A percentile compares a stretch with the other conserved stretches of the same genome.
These are phyloP conservation scores for Ceratoteleas bidentatus DNA, from an alignment of 1,140 invertebrate genomes.

Conservation along the genomic window DNA sequence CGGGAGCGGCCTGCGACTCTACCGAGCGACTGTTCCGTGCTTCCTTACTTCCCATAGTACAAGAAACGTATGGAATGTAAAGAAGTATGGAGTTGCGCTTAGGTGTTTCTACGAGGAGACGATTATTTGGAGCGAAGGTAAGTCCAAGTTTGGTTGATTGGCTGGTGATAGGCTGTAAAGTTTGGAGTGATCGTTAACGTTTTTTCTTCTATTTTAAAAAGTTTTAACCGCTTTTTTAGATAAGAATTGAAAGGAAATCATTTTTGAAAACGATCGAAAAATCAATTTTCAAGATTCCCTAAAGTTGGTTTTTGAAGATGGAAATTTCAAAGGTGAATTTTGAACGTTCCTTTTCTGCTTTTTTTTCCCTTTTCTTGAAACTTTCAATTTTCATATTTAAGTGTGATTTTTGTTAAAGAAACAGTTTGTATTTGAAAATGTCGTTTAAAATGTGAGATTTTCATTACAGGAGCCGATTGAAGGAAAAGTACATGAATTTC, in stretches of 20 bases:
- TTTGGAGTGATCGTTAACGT: background rate
- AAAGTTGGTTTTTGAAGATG: too few relatives aligned
- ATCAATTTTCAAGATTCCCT: too few relatives aligned
- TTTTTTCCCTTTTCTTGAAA: too few relatives aligned
- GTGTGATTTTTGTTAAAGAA: too few relatives aligned
- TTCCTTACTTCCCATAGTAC: conserved; percentile 97
- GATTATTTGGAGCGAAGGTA: background rate
- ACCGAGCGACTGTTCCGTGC: conserved; percentile 90
- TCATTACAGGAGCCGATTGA: background rate
- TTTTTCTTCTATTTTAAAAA: background rate
- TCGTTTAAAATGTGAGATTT: background rate
- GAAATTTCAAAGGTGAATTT: too few relatives aligned
- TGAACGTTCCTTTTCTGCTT: too few relatives aligned
- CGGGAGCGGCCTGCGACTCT: background rate
- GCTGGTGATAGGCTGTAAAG: too few relatives aligned
- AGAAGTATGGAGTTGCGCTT: conserved; percentile 94
- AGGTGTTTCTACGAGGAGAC: conserved; percentile 65
- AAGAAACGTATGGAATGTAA: conserved; percentile 96
- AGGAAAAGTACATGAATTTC: background rate
- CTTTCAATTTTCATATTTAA: too few relatives aligned
- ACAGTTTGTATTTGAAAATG: background rate
- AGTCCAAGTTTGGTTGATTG: background rate
- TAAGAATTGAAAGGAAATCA: too few relatives aligned
- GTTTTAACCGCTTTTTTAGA: too few relatives aligned
- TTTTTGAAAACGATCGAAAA: too few relatives aligned